Evolutionary conservation across 2,113 vertebrate species (phyloP).

Genomic region (Micronycteris hirsuta): DNA sequence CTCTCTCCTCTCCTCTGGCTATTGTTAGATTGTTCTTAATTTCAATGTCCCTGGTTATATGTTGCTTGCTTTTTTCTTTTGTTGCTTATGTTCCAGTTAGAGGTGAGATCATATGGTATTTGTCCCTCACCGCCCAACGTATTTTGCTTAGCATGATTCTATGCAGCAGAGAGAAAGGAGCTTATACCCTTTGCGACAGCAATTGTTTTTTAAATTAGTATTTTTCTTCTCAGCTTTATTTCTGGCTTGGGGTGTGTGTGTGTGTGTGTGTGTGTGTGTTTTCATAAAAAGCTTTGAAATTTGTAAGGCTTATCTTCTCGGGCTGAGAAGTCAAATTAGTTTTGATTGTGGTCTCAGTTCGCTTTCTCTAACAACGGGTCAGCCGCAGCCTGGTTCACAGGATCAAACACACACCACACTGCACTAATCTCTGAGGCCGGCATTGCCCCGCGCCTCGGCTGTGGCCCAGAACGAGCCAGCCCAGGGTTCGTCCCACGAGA

Average conservation of each 20-base stretch:
- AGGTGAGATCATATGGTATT: no score
- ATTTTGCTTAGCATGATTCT: no score
- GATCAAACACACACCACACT: background rate
- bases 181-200: no score
- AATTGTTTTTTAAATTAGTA: background rate
- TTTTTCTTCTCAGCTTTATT: background rate
- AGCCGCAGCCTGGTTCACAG: background rate
- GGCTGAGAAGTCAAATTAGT: background rate
- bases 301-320: background rate
- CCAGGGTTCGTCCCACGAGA: background rate
- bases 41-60: no score
- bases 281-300: background rate
- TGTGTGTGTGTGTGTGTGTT: background rate
- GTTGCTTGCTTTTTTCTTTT: no score
- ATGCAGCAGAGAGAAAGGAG: no score
- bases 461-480: accelerated
- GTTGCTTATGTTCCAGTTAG: no score
- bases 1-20: no score
- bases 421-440: background rate
- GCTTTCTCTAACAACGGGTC: background rate
- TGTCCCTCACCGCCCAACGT: no score
- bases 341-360: background rate
- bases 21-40: no score
- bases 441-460: no score
- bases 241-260: background rate